Base-by-base conservation (phyloP, 2,113 vertebrate genomes). In the Callionymus lyra region DNA sequence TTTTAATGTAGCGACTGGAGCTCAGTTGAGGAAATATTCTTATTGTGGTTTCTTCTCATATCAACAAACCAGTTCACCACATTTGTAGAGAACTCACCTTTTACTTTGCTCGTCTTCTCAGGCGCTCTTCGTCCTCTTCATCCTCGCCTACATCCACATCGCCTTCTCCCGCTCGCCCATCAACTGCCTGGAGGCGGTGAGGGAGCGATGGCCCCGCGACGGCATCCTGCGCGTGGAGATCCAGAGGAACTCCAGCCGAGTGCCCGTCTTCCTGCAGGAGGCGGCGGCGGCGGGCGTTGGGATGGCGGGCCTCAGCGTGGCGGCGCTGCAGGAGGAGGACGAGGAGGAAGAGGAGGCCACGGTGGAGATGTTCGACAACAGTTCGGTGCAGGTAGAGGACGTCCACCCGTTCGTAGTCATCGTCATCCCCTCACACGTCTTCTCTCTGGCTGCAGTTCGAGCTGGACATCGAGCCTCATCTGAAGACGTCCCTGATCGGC, bases 101-200 rank as follows among this genome's bases (percentile, higher is more conserved):
- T 36, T 16, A n/a, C n/a, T n/a, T n/a, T n/a, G n/a, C n/a, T n/a
- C n/a, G n/a, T 12, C 3, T 33, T 44, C 27, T 12, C 36, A 98
- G 95, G 95, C 94, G 5, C 84, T 98, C 48, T 90, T 97, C 0
- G 93, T 98, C 54, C 91, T 99, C 49, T 95, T 94, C 63, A 96
- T 98, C 73, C 87, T 99, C 61, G 94, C 92, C 15, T 98, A 99
- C 61, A 99, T 99, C 66, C 95, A 99, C 82, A 92, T 98, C 0
- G 93, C 89, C 63, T 99, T 99, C 82, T 99, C 95, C 2, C 93
- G 95, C 21, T 95, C 95, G 0, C 95, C 95, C 46, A 93, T 94
- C 53, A 92, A 92, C 83, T 98, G 95, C 48, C 64, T 99, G 86
- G 93, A 98, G 73, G 90, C 85, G 0, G 94, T 99, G 47, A 84